Percentiles rank a stretch among this genome's conserved stretches.
phyloP scores from a whole-genome alignment of 2,888 invertebrate species.

The Ochropleura leucogaster region DNA sequence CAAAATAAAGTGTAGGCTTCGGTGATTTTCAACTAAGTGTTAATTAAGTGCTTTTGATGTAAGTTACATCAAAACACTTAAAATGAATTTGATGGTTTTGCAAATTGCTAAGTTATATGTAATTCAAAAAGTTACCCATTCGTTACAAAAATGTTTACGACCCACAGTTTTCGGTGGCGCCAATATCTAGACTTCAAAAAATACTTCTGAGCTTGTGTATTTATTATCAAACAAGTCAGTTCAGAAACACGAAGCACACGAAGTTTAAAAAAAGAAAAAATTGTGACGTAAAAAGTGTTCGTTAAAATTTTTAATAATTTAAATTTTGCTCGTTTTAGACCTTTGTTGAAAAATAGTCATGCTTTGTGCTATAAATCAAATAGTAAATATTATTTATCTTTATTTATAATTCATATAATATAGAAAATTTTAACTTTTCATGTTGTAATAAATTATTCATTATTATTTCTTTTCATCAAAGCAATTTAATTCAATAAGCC shows the following conservation, averaged over 20 bases:
- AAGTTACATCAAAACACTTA: neutral
- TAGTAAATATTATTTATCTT: too few species aligned
- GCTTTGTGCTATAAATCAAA: too few species aligned
- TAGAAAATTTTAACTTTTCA: too few species aligned
- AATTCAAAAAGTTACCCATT: neutral
- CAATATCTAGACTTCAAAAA: neutral
- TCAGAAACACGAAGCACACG: neutral
- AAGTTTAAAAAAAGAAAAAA: neutral
- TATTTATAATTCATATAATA: too few species aligned
- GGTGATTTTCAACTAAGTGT: slow-evolving; percentile 1
- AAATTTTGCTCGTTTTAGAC: too few species aligned
- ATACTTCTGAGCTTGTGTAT: neutral
- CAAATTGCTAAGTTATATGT: neutral
- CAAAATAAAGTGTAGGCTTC: slow-evolving; percentile 31
- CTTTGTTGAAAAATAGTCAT: too few species aligned
- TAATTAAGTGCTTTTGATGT: neutral
- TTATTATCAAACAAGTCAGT: neutral
- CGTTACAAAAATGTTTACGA: neutral
- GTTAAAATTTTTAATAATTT: neutral
- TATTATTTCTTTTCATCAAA: too few species aligned
- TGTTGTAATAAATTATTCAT: too few species aligned
- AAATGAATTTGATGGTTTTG: neutral
- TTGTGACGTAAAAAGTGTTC: neutral
- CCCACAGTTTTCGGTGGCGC: neutral
- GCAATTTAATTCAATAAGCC: too few species aligned